Evolutionary conservation across 2,888 invertebrate species (phyloP), one percentile per base, ranked within the genome.

Genomic region (Apotomis betuletana): DNA sequence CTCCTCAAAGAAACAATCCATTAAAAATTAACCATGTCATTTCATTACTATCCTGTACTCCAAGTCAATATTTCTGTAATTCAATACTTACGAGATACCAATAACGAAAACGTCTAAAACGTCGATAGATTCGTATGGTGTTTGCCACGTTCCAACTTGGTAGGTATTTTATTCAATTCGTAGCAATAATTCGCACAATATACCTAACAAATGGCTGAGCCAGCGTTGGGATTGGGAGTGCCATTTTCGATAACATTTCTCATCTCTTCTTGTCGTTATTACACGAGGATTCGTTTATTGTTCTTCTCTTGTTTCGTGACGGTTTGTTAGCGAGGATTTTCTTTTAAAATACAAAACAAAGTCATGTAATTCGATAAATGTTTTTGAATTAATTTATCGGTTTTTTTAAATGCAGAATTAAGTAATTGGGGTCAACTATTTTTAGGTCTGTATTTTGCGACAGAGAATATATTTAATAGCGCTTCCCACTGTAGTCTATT

Each of bases 231-330:
- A 59, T 70, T 65, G 70, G 13, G 59, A 59, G 65, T 60, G 70
- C 70, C 60, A 65, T 70, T 65, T 65, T 70, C 70, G 65, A 70
- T 70, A 70, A 61, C 65, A 70, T 70, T 70, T 70, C 69, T 69
- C 60, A 74, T 69, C 67, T 55, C 44, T 52, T 67, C 52, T 62
- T 74, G 60, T 55, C 71, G 64, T 69, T 13, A 68, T 65, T 71
- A 55, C 52, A 12, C 52, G 59, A 49, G 38, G 64, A 51, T 74
- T 67, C 74, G 69, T 63, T 72, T 71, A 52, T 69, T 63, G 60
- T 61, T 74, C 55, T 61, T 65, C 67, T 75, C 49, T 54, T 67
- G 64, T 67, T 74, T 73, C 52, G 51, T 46, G 27, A 68, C 36
- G 70, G 70, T 70, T 70, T 70, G 70, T 70, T 70, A 70, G 65